Evolutionary conservation across 2,888 invertebrate genomes (phyloP).

Genomic region (Campaea margaritaria): DNA sequence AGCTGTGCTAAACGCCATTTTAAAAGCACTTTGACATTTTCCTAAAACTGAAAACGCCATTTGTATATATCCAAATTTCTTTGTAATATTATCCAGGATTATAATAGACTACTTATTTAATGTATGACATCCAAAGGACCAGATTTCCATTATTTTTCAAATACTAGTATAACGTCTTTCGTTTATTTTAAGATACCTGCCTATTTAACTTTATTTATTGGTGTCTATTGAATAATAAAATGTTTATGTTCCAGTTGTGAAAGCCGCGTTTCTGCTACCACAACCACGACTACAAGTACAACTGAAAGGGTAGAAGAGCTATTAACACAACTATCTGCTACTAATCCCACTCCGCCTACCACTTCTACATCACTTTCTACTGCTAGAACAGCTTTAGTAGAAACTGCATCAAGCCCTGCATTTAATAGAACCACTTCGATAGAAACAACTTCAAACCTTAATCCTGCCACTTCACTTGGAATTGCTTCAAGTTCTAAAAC

Average conservation of each 20-base stretch:
- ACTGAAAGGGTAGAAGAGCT: conserved; percentile 60
- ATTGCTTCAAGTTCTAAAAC: conserved; percentile 13
- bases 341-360: conserved; percentile 56
- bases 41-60: no score
- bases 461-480: conserved; percentile 8
- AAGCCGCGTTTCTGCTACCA: conserved; percentile 64
- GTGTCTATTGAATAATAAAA: background rate
- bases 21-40: no score
- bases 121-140: no score
- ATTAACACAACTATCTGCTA: conserved; percentile 64
- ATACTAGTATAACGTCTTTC: no score
- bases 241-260: conserved; percentile 72
- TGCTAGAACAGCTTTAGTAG: conserved; percentile 37
- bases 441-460: conserved; percentile 26
- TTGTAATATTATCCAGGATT: no score
- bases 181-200: no score
- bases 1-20: no score
- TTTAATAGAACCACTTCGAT: conserved; percentile 13
- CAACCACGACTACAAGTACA: conserved; percentile 57
- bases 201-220: no score
- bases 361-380: conserved; percentile 46
- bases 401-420: conserved; percentile 20
- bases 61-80: no score
- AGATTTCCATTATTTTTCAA: no score
- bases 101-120: no score